phyloP scores from a whole-genome alignment of 2,888 invertebrate genomes.

The Caenorhabditis japonica region DNA sequence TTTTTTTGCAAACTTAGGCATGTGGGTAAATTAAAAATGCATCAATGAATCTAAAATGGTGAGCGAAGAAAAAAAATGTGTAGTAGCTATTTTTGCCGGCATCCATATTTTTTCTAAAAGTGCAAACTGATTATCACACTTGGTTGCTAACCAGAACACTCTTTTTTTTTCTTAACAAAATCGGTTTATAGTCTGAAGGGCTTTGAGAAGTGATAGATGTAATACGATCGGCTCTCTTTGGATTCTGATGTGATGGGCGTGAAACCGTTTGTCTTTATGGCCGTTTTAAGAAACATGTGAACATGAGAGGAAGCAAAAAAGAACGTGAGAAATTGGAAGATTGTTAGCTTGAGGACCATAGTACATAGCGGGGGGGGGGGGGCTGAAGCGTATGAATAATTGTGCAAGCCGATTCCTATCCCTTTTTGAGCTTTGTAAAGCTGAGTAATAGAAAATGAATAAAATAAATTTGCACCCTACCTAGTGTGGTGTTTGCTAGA shows the following conservation, averaged over 20 bases:
- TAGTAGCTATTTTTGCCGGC: no score
- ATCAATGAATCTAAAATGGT: no score
- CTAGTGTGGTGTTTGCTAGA: no score
- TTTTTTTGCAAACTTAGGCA: no score
- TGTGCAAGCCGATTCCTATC: conserved; percentile 3
- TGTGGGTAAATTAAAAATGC: no score
- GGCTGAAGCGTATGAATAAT: conserved; percentile 13
- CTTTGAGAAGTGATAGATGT: not conserved
- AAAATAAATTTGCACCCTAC: no score
- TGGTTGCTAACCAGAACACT: not conserved
- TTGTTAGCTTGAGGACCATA: not conserved
- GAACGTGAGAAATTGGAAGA: not conserved
- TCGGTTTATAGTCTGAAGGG: not conserved
- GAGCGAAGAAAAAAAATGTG: no score
- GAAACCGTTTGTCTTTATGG: not conserved
- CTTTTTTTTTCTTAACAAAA: not conserved
- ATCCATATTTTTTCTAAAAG: conserved; percentile 28
- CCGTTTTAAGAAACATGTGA: conserved; percentile 1
- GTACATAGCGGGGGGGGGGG: not conserved
- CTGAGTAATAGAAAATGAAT: no score
- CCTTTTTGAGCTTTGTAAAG: not conserved
- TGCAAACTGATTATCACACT: conserved; percentile 27
- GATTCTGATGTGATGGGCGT: conserved; percentile 1
- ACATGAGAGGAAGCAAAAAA: not conserved
- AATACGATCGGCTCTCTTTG: not conserved